Evolutionary conservation across 92 coral and sea anemone genomes (phyloP).

Genomic region (Heliopora coerulea): DNA sequence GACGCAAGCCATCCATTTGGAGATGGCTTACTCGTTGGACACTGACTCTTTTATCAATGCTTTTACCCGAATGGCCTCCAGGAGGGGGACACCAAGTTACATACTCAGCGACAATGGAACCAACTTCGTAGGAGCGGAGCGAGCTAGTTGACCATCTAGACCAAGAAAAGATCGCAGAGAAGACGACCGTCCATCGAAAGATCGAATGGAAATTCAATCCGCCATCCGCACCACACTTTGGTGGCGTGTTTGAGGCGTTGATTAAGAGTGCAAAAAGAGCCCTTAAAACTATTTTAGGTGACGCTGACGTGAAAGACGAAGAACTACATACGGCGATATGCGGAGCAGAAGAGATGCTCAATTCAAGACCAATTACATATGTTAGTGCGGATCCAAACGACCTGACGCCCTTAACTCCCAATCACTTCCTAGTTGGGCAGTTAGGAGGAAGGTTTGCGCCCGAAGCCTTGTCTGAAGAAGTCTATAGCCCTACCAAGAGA

Average conservation of each 20-base stretch:
- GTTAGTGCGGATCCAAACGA: conserved; percentile 40
- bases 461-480: conserved; percentile 42
- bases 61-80: conserved; percentile 44
- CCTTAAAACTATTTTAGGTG: too few relatives aligned
- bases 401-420: conserved; percentile 38
- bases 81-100: conserved; percentile 44
- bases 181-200: not conserved
- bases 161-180: too few relatives aligned
- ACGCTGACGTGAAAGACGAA: too few relatives aligned
- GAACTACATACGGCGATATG: too few relatives aligned
- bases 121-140: too few relatives aligned
- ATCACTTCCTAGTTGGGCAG: conserved; percentile 38
- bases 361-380: too few relatives aligned
- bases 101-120: conserved; percentile 44
- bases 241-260: conserved; percentile 47
- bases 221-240: conserved; percentile 39
- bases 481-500: conserved; percentile 40
- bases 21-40: conserved; percentile 23
- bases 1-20: conserved; percentile 27
- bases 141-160: too few relatives aligned
- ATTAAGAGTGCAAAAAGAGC: conserved; percentile 16
- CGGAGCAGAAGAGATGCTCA: not conserved
- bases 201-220: conserved; percentile 45
- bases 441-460: conserved; percentile 60
- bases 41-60: conserved; percentile 50